Evolutionary conservation across 2,888 invertebrate genomes (phyloP).

Genomic region (Esperia sulphurella): DNA sequence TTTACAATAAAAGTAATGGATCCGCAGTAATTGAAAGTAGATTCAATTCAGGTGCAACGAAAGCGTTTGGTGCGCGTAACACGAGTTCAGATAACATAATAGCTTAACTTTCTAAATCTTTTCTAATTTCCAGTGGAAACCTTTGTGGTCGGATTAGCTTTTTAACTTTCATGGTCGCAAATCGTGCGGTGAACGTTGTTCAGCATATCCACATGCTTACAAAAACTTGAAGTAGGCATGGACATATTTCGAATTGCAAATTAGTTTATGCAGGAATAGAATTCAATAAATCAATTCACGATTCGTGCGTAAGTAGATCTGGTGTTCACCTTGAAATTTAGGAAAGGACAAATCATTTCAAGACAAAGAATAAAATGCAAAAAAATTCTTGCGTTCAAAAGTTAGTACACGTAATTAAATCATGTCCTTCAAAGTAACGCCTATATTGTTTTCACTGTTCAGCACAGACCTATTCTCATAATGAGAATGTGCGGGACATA

Average conservation of each 20-base stretch:
- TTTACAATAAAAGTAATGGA: conserved; percentile 18
- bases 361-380: neutral
- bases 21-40: conserved; percentile 49
- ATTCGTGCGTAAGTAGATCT: conserved; percentile 2
- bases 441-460: too few relatives aligned
- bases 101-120: conserved; percentile 56
- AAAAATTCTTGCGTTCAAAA: too few relatives aligned
- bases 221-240: conserved; percentile 2
- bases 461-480: too few relatives aligned
- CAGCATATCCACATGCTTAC: conserved; percentile 4
- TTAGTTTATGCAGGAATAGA: conserved; percentile 14
- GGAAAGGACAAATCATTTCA: neutral
- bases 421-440: too few relatives aligned
- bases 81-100: conserved; percentile 52
- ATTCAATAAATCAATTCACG: conserved; percentile 17
- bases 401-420: too few relatives aligned
- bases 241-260: conserved; percentile 19
- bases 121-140: conserved; percentile 43
- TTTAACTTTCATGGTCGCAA: conserved; percentile 28
- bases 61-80: conserved; percentile 56
- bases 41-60: conserved; percentile 53
- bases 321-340: conserved; percentile 6
- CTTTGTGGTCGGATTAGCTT: conserved; percentile 33
- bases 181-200: conserved; percentile 19
- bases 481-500: too few relatives aligned